Conservation (phyloP, 2,113 vertebrate species). For the Myrmecobius fasciatus region DNA sequence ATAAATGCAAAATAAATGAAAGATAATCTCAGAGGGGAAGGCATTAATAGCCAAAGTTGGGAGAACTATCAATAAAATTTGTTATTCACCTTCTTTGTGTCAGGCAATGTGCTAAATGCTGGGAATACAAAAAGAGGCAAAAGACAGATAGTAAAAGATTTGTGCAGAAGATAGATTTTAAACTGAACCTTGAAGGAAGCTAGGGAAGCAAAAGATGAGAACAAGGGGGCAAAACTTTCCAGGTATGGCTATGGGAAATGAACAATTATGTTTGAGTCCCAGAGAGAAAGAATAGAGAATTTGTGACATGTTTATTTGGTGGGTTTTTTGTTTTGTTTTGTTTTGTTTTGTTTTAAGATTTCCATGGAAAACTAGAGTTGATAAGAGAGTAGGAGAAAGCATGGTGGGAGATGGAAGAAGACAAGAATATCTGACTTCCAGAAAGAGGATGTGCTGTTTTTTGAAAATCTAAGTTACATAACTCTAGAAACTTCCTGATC, state of each 20-base stretch:
- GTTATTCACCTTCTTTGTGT: background rate
- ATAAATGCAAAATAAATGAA: background rate
- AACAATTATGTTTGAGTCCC: background rate
- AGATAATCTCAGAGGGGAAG: background rate
- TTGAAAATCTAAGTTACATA: background rate
- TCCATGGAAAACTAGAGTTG: background rate
- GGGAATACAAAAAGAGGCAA: background rate
- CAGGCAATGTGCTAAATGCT: background rate
- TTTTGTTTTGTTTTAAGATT: background rate
- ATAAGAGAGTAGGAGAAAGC: background rate
- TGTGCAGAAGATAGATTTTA: background rate
- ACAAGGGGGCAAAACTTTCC: background rate
- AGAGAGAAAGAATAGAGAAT: background rate
- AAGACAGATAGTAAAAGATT: background rate
- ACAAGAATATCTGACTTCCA: background rate
- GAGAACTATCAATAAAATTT: background rate
- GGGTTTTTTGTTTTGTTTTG: too few species aligned
- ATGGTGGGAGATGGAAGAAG: background rate
- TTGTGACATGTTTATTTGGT: background rate
- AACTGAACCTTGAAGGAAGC: background rate
- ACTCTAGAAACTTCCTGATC: conserved; percentile 17
- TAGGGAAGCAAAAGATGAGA: background rate
- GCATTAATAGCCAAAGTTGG: background rate
- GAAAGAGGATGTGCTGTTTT: background rate
- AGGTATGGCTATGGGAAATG: background rate